phyloP scores from a whole-genome alignment of 53 echinoderm and acorn worm species.

The Stichopus horrens region DNA sequence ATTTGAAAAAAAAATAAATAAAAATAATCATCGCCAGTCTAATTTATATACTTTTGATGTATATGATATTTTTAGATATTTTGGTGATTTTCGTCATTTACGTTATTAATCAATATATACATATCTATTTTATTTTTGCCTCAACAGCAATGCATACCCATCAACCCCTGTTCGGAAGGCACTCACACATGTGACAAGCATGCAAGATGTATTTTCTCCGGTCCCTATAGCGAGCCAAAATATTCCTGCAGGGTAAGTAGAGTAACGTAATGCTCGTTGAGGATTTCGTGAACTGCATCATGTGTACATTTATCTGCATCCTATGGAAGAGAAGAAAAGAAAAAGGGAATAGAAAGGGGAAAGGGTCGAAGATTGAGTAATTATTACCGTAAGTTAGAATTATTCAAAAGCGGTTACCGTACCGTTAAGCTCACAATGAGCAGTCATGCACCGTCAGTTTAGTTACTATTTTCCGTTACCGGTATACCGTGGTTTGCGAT shows the following conservation, averaged over 20 bases:
- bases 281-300: too few relatives aligned
- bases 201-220: constrained; percentile 85
- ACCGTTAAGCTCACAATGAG: too few relatives aligned
- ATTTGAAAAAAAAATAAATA: too few relatives aligned
- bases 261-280: neutral
- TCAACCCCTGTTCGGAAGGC: constrained; percentile 92
- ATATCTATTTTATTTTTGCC: neutral
- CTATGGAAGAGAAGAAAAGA: too few relatives aligned
- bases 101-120: neutral
- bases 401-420: too few relatives aligned
- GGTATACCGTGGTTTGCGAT: too few relatives aligned
- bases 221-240: constrained; percentile 83
- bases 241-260: constrained; percentile 89
- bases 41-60: neutral
- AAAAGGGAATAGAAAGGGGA: too few relatives aligned
- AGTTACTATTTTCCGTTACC: too few relatives aligned
- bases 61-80: neutral
- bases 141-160: constrained; percentile 93
- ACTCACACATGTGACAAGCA: constrained; percentile 77
- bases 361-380: neutral
- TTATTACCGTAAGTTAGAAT: neutral
- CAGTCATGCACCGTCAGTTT: too few relatives aligned
- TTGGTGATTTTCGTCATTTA: neutral
- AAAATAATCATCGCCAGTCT: too few relatives aligned
- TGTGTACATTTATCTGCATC: too few relatives aligned